Evolutionary conservation across 1,140 invertebrate genomes (phyloP), one percentile per base, ranked within the genome.

Genomic region (Cydia fagiglandana): DNA sequence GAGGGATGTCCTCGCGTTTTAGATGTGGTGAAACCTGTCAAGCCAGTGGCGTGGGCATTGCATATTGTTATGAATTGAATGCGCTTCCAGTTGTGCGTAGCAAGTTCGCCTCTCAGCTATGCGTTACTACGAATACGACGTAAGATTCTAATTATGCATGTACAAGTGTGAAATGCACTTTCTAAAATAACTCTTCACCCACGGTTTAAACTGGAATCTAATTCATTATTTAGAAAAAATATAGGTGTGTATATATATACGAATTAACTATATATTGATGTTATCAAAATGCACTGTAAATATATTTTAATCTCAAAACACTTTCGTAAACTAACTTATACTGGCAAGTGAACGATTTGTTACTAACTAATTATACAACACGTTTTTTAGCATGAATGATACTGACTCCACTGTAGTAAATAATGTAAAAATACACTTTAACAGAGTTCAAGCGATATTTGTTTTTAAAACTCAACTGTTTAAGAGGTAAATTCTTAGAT

Each of bases 31-130:
- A 70, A 70, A 41, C 34, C 34, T 70, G 34, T 17, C 34, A 41
- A 70, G 66, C 66, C 66, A 9, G 34, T 70, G 66, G 45, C 30
- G 66, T 70, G 34, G 38, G 66, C 66, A 70, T 20, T 41, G 17
- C 38, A 70, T 70, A 70, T 45, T 28, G 15, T 41, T 38, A 45
- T 70, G 66, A 70, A 70, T 41, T 41, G 34, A 70, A 38, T 6
- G 13, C 34, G n/a, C 30, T 17, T 56, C 56, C 34, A 41, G 17
- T 41, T 10, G 7, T 45, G n/a, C 64, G 17, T 70, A 70, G 66
- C 56, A 24, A 2, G 7, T 61, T 61, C 20, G 56, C 20, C 56
- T 61, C 56, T 61, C 56, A 61, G 17, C 56, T 24, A 61, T 61
- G 17, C 20, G 12, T 24, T 7, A 24, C 56, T 24, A 61, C 20